Conservation (phyloP, 2,113 vertebrate species). For the Nematolebias whitei region DNA sequence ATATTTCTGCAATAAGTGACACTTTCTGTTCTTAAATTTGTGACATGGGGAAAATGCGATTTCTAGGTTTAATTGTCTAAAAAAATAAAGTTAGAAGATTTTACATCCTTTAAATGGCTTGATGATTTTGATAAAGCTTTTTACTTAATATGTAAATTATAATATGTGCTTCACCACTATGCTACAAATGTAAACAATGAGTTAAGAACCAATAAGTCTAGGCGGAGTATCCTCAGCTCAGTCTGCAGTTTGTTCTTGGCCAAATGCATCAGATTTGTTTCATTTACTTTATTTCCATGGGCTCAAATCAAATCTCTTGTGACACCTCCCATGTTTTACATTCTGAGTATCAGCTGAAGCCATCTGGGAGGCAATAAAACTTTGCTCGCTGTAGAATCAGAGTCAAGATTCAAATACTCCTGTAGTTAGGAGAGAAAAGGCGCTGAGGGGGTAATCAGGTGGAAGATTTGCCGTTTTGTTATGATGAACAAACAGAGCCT, state of each 20-base stretch:
- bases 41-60: too few relatives aligned
- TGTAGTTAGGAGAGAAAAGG: constrained; percentile 20
- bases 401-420: constrained; percentile 33
- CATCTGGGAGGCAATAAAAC: constrained; percentile 49
- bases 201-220: not conserved
- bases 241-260: constrained; percentile 13
- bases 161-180: not conserved
- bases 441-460: constrained; percentile 15
- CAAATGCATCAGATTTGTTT: constrained; percentile 8
- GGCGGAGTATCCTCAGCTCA: not conserved
- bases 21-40: not conserved
- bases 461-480: constrained; percentile 18
- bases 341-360: constrained; percentile 39
- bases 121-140: too few relatives aligned
- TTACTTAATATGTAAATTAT: constrained; percentile 8
- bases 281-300: constrained; percentile 12
- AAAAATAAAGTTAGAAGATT: too few relatives aligned
- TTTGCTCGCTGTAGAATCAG: constrained; percentile 20
- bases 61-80: too few relatives aligned
- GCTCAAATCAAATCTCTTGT: constrained; percentile 42
- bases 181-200: not conserved
- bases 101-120: too few relatives aligned
- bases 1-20: not conserved
- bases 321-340: constrained; percentile 48
- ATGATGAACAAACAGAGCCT: constrained; percentile 12